Evolutionary conservation across 2,888 invertebrate genomes (phyloP).

Genomic region (Dioctria linearis): DNA sequence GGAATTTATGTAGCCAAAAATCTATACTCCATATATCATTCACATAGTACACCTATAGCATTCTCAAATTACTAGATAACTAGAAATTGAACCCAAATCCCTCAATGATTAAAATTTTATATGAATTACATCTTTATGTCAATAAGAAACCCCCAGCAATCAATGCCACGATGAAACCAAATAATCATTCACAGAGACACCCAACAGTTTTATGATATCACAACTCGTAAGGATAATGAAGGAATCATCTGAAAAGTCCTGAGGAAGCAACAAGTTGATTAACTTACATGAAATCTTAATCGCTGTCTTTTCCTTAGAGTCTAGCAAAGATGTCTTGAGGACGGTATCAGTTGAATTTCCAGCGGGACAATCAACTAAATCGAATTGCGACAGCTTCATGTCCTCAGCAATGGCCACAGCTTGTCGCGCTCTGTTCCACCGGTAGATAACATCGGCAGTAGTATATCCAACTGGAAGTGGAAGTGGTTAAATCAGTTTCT

Average conservation of each 20-base stretch:
- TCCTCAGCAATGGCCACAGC: slow-evolving; percentile 83
- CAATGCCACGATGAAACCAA: background rate
- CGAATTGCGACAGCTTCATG: slow-evolving; percentile 89
- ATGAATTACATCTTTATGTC: no score
- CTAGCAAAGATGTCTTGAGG: slow-evolving; percentile 65
- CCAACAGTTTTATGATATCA: slow-evolving; percentile 14
- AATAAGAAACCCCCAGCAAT: background rate
- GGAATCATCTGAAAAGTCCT: slow-evolving; percentile 19
- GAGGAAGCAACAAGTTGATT: slow-evolving; percentile 42
- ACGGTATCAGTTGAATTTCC: slow-evolving; percentile 77
- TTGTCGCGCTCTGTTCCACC: slow-evolving; percentile 80
- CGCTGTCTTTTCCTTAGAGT: slow-evolving; percentile 28
- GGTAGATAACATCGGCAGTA: slow-evolving; percentile 80
- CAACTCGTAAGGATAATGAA: slow-evolving; percentile 8
- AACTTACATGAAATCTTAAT: slow-evolving; percentile 56
- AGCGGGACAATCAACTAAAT: slow-evolving; percentile 82
- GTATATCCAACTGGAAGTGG: slow-evolving; percentile 81
- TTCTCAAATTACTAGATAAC: no score
- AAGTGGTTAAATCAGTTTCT: slow-evolving; percentile 60
- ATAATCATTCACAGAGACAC: background rate
- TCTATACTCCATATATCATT: no score
- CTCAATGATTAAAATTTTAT: no score
- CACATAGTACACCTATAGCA: no score
- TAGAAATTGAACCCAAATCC: no score
- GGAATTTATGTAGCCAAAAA: no score